Evolutionary conservation across 2,888 invertebrate genomes (phyloP).

Genomic region (Coenonympha glycerion): DNA sequence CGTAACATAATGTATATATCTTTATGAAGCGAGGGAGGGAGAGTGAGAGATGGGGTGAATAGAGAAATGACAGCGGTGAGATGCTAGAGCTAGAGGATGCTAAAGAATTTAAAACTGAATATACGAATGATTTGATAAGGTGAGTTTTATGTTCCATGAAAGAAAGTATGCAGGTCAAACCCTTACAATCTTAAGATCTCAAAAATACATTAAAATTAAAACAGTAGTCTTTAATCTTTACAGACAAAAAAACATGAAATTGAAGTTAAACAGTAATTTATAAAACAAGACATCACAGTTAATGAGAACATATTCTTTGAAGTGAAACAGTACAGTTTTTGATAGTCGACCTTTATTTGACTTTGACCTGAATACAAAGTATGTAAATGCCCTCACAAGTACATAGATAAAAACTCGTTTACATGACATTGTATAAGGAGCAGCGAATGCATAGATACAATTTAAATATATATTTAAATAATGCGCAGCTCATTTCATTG

Average conservation of each 20-base stretch:
- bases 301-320: background rate
- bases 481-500: conserved; percentile 10
- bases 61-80: too few relatives aligned
- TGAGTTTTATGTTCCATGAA: background rate
- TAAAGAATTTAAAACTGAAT: background rate
- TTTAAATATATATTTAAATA: conserved; percentile 28
- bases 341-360: background rate
- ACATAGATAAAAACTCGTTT: conserved; percentile 24
- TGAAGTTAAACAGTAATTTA: background rate
- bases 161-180: conserved; percentile 2
- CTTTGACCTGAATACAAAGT: conserved; percentile 12
- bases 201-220: background rate
- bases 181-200: background rate
- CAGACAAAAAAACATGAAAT: background rate
- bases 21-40: conserved; percentile 54
- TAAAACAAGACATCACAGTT: background rate
- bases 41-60: conserved; percentile 18
- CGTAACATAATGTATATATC: conserved; percentile 74
- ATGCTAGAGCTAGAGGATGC: conserved; percentile 29
- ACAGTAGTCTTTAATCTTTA: background rate
- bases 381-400: conserved; percentile 27
- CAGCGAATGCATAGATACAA: conserved; percentile 53
- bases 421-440: conserved; percentile 33
- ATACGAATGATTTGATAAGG: background rate
- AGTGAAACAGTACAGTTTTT: background rate